These are phyloP conservation scores for Zaprionus ornatus DNA, from an alignment of 1,140 invertebrate species.

Conservation along the genomic window DNA sequence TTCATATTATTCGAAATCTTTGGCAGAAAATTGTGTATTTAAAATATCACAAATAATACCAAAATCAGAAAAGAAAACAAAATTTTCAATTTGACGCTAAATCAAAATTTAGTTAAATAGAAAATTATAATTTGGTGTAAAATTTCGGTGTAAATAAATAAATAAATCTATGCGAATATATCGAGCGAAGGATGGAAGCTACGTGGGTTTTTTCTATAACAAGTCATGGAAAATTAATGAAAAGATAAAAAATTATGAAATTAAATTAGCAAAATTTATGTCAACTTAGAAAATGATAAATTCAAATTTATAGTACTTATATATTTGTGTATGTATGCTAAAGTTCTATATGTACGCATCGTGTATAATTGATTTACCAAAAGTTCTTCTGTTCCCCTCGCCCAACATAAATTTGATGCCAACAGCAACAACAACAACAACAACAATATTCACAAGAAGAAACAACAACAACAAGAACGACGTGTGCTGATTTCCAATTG, in stretches of 20 bases:
- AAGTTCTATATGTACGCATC: conserved; percentile 65
- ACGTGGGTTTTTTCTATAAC: conserved; percentile 62
- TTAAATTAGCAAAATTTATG: conserved; percentile 80
- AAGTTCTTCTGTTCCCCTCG: conserved; percentile 62
- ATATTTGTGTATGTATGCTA: conserved; percentile 68
- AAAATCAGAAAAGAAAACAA: neutral
- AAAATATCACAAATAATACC: conserved; percentile 5
- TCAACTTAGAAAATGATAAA: conserved; percentile 81
- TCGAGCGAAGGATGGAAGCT: conserved; percentile 29
- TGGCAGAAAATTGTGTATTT: conserved; percentile 42
- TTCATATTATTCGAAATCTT: conserved; percentile 19
- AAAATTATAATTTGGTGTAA: conserved; percentile 62
- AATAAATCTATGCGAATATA: conserved; percentile 32
- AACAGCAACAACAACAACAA: conserved; percentile 37
- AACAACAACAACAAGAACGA: conserved; percentile 7
- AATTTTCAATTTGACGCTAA: conserved; percentile 7
- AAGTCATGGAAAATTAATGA: conserved; percentile 15
- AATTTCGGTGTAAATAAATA: conserved; percentile 75
- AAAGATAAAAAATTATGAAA: conserved; percentile 47
- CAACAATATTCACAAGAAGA: conserved; percentile 27
- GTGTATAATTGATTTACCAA: conserved; percentile 54
- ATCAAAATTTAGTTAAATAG: conserved; percentile 40
- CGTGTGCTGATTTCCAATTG: conserved; percentile 55
- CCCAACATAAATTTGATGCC: conserved; percentile 56
- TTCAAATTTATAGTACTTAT: conserved; percentile 77